Evolutionary conservation across 2,888 invertebrate species (phyloP).

Genomic region (Bursaphelenchus okinawaensis): DNA sequence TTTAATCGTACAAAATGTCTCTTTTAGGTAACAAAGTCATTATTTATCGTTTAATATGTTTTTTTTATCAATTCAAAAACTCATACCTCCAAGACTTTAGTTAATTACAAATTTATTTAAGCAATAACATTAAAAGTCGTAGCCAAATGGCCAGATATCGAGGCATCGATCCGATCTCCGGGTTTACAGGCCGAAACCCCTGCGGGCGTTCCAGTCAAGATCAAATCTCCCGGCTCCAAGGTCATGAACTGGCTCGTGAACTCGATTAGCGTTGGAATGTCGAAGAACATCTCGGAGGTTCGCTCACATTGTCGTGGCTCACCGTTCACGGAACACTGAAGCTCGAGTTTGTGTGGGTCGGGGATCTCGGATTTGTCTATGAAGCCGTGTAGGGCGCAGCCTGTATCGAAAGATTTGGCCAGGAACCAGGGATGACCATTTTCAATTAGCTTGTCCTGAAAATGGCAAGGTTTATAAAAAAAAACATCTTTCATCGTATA

Average conservation of each 20-base stretch:
- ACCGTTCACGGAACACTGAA: constrained; percentile 64
- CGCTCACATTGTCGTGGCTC: constrained; percentile 58
- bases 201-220: constrained; percentile 66
- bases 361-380: constrained; percentile 62
- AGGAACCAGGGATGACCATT: constrained; percentile 71
- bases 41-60: too few relatives aligned
- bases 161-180: constrained; percentile 44
- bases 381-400: constrained; percentile 71
- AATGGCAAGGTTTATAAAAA: not conserved
- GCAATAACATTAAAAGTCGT: not conserved
- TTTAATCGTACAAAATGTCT: too few relatives aligned
- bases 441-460: constrained; percentile 59
- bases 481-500: too few relatives aligned
- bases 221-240: constrained; percentile 69
- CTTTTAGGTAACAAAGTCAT: too few relatives aligned
- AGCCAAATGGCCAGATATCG: not conserved
- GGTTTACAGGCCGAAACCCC: constrained; percentile 37
- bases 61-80: too few relatives aligned
- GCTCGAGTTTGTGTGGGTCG: constrained; percentile 64
- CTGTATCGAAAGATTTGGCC: constrained; percentile 74
- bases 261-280: constrained; percentile 66
- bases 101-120: not conserved
- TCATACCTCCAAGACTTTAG: too few relatives aligned
- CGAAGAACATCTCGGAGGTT: constrained; percentile 70
- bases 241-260: constrained; percentile 69